These are phyloP conservation scores for Engystomops pustulosus DNA, from an alignment of 2,113 vertebrate genomes.

Conservation along the genomic window DNA sequence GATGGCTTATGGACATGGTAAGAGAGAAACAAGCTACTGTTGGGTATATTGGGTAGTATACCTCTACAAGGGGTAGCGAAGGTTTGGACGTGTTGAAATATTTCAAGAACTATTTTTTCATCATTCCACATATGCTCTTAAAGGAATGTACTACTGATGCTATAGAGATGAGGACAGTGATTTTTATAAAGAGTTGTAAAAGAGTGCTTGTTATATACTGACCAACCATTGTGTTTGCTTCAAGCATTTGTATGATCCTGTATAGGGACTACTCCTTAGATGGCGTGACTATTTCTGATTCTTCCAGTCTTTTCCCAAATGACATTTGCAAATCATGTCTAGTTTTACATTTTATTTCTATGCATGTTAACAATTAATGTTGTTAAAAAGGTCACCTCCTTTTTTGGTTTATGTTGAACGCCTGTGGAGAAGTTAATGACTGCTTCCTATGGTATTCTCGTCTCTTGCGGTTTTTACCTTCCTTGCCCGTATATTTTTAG, in stretches of 20 bases:
- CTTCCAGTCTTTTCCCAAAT: too few relatives aligned
- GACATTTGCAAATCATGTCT: not conserved
- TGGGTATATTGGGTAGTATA: too few relatives aligned
- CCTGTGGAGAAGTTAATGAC: slow-evolving; percentile 62
- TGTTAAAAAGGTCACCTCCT: slow-evolving; percentile 39
- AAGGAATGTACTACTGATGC: too few relatives aligned
- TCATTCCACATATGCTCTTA: not conserved
- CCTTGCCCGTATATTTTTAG: slow-evolving; percentile 59
- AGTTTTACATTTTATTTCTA: not conserved
- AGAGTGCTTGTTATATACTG: too few relatives aligned
- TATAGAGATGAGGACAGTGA: too few relatives aligned
- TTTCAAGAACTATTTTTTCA: not conserved
- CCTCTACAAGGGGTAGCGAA: too few relatives aligned
- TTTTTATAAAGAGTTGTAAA: too few relatives aligned
- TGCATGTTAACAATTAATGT: slow-evolving; percentile 18
- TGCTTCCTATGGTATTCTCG: slow-evolving; percentile 60
- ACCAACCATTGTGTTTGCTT: not conserved
- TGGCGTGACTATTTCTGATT: not conserved
- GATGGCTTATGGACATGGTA: too few relatives aligned
- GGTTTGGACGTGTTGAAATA: too few relatives aligned
- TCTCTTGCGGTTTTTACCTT: slow-evolving; percentile 64
- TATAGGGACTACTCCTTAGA: not conserved
- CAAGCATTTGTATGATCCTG: not conserved
- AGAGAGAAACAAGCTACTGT: too few relatives aligned
- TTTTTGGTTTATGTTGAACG: slow-evolving; percentile 49